These are phyloP conservation scores for Scopus umbretta DNA, from an alignment of 2,113 vertebrate species.

Conservation along the genomic window DNA sequence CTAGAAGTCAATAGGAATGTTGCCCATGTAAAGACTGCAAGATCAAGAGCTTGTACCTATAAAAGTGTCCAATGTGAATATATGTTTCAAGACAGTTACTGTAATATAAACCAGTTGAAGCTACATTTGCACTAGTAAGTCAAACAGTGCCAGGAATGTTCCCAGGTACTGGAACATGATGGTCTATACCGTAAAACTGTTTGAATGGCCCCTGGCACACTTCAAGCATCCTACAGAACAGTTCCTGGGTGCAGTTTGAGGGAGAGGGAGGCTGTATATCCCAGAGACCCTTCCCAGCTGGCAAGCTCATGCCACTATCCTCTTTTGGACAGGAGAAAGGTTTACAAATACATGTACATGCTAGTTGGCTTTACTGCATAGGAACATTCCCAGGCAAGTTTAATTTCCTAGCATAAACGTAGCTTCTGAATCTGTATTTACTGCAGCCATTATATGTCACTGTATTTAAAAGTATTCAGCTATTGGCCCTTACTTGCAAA, in stretches of 20 bases:
- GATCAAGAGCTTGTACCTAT: not conserved
- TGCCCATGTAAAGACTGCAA: not conserved
- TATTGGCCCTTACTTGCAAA: not conserved
- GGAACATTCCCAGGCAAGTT: not conserved
- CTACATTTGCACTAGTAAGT: not conserved
- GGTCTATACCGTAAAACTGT: not conserved
- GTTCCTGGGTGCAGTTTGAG: not conserved
- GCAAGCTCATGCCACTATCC: not conserved
- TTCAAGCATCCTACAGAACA: not conserved
- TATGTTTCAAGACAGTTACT: not conserved
- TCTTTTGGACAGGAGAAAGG: not conserved
- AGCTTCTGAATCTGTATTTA: constrained; percentile 17
- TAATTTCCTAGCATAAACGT: not conserved
- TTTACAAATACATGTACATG: not conserved
- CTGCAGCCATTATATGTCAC: not conserved
- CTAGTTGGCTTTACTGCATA: not conserved
- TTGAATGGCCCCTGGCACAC: fast-evolving
- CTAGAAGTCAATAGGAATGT: not conserved
- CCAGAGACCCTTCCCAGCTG: not conserved
- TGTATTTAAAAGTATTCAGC: constrained; percentile 33
- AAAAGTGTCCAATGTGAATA: not conserved
- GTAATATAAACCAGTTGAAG: not conserved
- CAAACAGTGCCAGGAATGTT: not conserved
- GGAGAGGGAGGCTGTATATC: not conserved
- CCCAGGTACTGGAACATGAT: not conserved